Conservation (phyloP, 1,140 invertebrate species). For the Samia ricini region DNA sequence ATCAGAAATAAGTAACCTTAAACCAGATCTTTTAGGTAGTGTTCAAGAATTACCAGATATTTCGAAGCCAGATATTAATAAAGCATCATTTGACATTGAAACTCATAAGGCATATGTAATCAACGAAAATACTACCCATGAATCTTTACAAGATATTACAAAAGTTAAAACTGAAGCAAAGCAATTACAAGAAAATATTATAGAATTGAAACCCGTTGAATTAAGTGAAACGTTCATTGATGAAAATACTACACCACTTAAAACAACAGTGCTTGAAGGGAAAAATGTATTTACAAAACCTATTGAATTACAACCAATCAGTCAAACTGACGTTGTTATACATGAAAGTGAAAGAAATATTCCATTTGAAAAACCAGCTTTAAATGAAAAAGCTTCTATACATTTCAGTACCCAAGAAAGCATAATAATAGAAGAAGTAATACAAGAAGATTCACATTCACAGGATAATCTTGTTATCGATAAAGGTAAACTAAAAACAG, state of each 20-base stretch:
- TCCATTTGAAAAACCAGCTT: conserved; percentile 26
- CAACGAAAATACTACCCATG: conserved; percentile 43
- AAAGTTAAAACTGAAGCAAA: conserved; percentile 22
- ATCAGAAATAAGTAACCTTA: conserved; percentile 33
- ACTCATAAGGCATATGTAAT: conserved; percentile 41
- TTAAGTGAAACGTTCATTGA: conserved; percentile 44
- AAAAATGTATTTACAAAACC: conserved; percentile 28
- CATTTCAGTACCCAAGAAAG: conserved; percentile 40
- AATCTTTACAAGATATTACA: conserved; percentile 29
- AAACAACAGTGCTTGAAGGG: conserved; percentile 22
- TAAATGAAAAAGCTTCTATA: conserved; percentile 35
- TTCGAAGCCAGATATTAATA: conserved; percentile 23
- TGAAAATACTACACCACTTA: conserved; percentile 38
- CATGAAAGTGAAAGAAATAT: conserved; percentile 47
- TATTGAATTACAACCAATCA: conserved; percentile 40
- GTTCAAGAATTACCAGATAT: conserved; percentile 25
- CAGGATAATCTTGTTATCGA: conserved; percentile 24
- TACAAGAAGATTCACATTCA: conserved; percentile 25
- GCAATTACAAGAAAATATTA: conserved; percentile 36
- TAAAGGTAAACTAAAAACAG: conserved; percentile 30
- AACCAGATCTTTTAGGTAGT: conserved; percentile 41
- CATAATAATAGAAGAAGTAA: conserved; percentile 39
- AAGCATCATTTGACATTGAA: conserved; percentile 40
- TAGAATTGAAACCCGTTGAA: conserved; percentile 43
- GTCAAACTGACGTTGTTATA: conserved; percentile 39